Conservation (phyloP, 2,888 invertebrate species). For the Parochlus steinenii region DNA sequence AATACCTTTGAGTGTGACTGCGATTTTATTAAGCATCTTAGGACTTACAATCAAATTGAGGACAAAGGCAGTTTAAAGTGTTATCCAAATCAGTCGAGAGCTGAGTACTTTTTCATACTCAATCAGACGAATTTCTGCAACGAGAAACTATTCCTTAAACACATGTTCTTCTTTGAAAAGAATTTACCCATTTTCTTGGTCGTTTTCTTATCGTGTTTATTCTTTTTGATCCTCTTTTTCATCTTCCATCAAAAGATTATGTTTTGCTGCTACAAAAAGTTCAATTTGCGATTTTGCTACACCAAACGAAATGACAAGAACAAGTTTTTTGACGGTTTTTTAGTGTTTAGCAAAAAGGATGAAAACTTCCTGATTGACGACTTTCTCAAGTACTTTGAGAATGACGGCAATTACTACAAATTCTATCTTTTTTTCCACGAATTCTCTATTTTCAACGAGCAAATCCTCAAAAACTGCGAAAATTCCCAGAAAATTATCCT, state of each 20-base stretch:
- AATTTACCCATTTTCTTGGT: constrained; percentile 11
- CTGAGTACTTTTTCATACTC: constrained; percentile 5
- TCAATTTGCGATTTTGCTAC: constrained; percentile 10
- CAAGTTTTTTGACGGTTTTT: constrained; percentile 12
- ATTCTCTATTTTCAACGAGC: constrained; percentile 12
- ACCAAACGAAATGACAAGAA: constrained; percentile 11
- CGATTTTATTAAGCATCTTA: constrained; percentile 8
- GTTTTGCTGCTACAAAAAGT: constrained; percentile 12
- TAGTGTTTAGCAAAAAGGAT: constrained; percentile 11
- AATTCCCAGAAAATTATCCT: constrained; percentile 12
- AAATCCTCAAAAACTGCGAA: constrained; percentile 11
- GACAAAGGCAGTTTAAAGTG: constrained; percentile 5
- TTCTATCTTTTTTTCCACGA: constrained; percentile 12
- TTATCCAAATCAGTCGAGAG: constrained; percentile 10
- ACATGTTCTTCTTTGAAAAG: constrained; percentile 11
- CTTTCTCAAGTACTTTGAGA: constrained; percentile 12
- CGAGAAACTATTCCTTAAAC: constrained; percentile 7
- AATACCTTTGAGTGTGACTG: constrained; percentile 11
- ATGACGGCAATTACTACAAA: constrained; percentile 11
- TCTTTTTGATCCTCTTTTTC: constrained; percentile 5
- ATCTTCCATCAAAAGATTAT: constrained; percentile 10
- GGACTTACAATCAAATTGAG: constrained; percentile 1
- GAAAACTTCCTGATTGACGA: constrained; percentile 11
- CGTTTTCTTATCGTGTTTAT: constrained; percentile 8
- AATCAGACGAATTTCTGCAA: constrained; percentile 11